Base-by-base conservation (phyloP, 2,113 vertebrate genomes). In the Orycteropus afer region DNA sequence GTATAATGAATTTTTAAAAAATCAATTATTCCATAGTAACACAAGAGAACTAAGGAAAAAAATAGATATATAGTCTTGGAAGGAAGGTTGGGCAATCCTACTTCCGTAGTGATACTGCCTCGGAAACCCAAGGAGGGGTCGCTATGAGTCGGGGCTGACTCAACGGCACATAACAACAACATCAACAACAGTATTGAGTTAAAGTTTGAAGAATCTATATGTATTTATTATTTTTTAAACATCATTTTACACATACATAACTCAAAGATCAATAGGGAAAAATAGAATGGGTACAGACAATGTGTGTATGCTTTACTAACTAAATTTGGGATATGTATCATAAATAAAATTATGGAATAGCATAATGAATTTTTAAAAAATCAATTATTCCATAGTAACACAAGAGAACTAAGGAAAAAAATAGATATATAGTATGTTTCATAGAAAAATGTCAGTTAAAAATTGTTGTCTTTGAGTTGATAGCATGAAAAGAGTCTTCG, bases 31-130 rank as follows among this genome's bases (percentile, higher is more conserved):
- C 10, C 7, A 6, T 29, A 85, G 10, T 88, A 14, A 93, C 14
- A 15, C 8, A 69, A 45, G 27, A 90, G 34, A 51, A 63, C 34
- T 23, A 81, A 49, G 8, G 57, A 67, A 89, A 11, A 59, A 51
- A 69, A 78, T 45, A 3, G 22, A 1, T 3, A 3, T 23, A 15
- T 6, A 0, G 2, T 51, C 1, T n/a, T n/a, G n/a, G n/a, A n/a
- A n/a, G n/a, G n/a, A n/a, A n/a, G n/a, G n/a, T n/a, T n/a, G n/a
- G n/a, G n/a, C n/a, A n/a, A n/a, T n/a, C n/a, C n/a, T n/a, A n/a
- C n/a, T n/a, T n/a, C n/a, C n/a, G n/a, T n/a, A n/a, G n/a, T n/a
- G n/a, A n/a, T n/a, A n/a, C n/a, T n/a, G n/a, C n/a, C n/a, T n/a
- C n/a, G n/a, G n/a, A n/a, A n/a, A n/a, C n/a, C n/a, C n/a, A n/a